Evolutionary conservation across 2,888 invertebrate genomes (phyloP).

Genomic region (Lamproptera curius): DNA sequence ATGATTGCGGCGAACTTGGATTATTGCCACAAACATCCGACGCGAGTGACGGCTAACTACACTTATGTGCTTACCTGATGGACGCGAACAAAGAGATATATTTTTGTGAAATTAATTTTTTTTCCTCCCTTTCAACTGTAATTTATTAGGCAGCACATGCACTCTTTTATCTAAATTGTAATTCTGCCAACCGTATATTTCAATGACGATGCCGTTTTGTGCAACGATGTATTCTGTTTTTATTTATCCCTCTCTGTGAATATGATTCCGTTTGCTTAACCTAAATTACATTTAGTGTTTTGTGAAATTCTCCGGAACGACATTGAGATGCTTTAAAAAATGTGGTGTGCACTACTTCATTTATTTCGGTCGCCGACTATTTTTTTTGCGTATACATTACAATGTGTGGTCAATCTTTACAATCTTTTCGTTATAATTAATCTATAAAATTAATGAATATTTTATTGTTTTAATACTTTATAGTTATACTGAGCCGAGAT

Average conservation of each 20-base stretch:
- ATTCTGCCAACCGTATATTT: conserved; percentile 23
- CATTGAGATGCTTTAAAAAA: conserved; percentile 13
- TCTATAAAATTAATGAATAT: neutral
- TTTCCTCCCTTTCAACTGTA: conserved; percentile 25
- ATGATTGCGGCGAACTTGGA: conserved; percentile 54
- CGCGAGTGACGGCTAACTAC: conserved; percentile 36
- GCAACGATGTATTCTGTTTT: conserved; percentile 16
- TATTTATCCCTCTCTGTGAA: neutral
- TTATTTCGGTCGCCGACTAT: neutral
- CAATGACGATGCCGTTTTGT: conserved; percentile 20
- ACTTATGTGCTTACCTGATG: conserved; percentile 34
- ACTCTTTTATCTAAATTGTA: conserved; percentile 26
- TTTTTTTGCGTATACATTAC: neutral
- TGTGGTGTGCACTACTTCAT: neutral
- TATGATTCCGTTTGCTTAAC: conserved; percentile 9
- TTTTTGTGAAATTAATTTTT: conserved; percentile 29
- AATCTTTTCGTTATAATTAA: too few relatives aligned
- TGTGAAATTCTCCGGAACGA: conserved; percentile 1
- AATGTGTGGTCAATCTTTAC: neutral
- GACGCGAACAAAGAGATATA: conserved; percentile 28
- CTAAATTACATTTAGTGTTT: conserved; percentile 2
- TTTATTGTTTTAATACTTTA: conserved; percentile 3
- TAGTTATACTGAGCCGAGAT: neutral
- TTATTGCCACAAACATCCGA: conserved; percentile 45
- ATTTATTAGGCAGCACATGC: conserved; percentile 26